Base-by-base conservation (phyloP, 1,140 invertebrate species). In the Hyles euphorbiae region DNA sequence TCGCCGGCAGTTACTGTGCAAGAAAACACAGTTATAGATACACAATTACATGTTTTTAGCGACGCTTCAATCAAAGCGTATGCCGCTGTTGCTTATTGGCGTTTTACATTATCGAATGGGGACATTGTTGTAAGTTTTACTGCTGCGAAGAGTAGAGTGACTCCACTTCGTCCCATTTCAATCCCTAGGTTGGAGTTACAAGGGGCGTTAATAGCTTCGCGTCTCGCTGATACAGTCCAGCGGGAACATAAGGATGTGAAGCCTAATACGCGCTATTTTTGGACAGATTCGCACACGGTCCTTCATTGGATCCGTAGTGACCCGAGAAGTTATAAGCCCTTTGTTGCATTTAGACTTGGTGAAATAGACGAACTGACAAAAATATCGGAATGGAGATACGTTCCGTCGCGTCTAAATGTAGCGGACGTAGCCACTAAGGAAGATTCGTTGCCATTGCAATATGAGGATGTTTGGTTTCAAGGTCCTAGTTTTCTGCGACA, bases 131-230 rank as follows among this genome's bases (percentile, higher is more conserved):
- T 72, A 48, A 44, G 56, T 34, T 71, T 74, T 58, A 49, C 66
- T 9, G 47, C 54, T 32, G 61, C 63, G 51, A 74, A 60, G 73
- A 58, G 63, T 10, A 58, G 73, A 36, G 81, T 86, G 2, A 67
- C 69, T 3, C 81, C 80, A 0, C 5, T 78, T 7, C 74, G 72
- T 54, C 55, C 63, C 3, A 43, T 70, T 1, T 67, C 83, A 3
- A 69, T 87, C 7, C 82, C 83, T 0, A 57, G 81, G 11, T 36
- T 81, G 8, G 85, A 88, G 60, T 57, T 87, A 33, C 78, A 80
- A 60, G 80, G 71, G 0, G 78, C 80, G 2, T 34, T 84, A 3
- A 40, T 89, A 9, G 80, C 60, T 0, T 63, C 61, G 11, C 36
- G 76, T 3, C 54, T 86, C 0, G 74, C 71, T 0, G 43, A 54